Conservation (phyloP, 2,113 vertebrate species). For the Crotalus viridis region DNA sequence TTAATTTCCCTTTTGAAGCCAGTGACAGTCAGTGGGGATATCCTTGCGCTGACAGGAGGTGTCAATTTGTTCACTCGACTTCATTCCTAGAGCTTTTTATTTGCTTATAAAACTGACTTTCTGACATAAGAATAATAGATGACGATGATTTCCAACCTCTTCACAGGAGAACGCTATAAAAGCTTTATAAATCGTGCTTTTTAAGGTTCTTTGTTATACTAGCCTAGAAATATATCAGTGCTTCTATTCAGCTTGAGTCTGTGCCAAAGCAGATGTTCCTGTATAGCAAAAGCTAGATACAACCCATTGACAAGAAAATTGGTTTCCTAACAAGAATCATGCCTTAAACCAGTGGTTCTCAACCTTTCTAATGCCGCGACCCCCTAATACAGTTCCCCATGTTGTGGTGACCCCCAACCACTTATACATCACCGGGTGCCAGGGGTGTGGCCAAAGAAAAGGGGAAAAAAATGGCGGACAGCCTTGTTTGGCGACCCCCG, state of each 20-base stretch:
- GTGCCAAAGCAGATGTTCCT: slow-evolving; percentile 41
- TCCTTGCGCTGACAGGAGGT: not conserved
- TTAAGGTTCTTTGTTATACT: slow-evolving; percentile 50
- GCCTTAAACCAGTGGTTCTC: slow-evolving; percentile 30
- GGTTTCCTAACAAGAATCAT: slow-evolving; percentile 47
- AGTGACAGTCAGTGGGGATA: not conserved
- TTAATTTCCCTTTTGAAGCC: not conserved
- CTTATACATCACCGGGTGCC: no score
- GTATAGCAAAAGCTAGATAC: slow-evolving; percentile 50
- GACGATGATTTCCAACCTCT: slow-evolving; percentile 51
- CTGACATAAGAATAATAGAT: slow-evolving; percentile 13
- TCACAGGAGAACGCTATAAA: slow-evolving; percentile 50
- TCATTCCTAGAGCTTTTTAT: slow-evolving; percentile 5
- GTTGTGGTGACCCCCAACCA: no score
- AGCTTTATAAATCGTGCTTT: slow-evolving; percentile 53
- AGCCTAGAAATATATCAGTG: slow-evolving; percentile 39
- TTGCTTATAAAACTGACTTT: slow-evolving; percentile 58
- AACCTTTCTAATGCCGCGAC: no score
- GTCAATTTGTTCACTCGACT: not conserved
- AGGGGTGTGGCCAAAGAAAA: no score
- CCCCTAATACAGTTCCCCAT: no score
- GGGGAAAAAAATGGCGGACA: no score
- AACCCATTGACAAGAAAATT: slow-evolving; percentile 47
- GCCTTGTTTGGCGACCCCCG: no score
- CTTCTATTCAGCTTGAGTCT: slow-evolving; percentile 50